phyloP scores from a whole-genome alignment of 2,888 invertebrate genomes.

The Mythimna impura region DNA sequence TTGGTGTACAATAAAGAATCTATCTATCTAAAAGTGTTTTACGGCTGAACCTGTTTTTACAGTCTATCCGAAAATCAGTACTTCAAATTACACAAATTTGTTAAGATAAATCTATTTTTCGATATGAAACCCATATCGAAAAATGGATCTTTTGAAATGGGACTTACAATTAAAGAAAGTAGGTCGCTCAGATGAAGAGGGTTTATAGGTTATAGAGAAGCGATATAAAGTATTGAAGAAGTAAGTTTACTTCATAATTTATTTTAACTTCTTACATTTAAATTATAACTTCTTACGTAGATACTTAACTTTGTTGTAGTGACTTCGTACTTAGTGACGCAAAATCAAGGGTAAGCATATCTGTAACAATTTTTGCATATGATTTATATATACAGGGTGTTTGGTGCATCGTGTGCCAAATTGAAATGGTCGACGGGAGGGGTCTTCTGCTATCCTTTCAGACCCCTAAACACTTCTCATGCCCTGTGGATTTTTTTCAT shows the following conservation, averaged over 20 bases:
- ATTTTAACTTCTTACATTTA: background rate
- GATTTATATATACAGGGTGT: too few species aligned
- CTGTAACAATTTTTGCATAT: background rate
- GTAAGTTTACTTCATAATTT: background rate
- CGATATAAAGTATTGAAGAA: background rate
- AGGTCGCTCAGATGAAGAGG: conserved; percentile 8
- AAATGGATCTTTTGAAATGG: background rate
- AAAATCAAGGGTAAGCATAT: background rate
- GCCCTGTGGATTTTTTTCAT: too few species aligned
- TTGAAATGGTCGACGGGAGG: too few species aligned
- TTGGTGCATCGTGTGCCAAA: too few species aligned
- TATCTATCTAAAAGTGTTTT: too few species aligned
- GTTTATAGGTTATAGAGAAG: background rate
- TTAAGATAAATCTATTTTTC: background rate
- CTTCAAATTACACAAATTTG: background rate
- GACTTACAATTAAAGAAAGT: conserved; percentile 1
- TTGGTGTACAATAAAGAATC: too few species aligned
- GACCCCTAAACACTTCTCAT: too few species aligned
- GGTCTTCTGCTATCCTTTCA: too few species aligned
- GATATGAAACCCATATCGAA: background rate
- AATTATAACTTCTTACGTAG: background rate
- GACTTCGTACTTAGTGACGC: background rate
- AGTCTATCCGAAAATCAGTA: background rate
- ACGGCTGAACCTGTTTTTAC: background rate
- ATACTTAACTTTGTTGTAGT: too few species aligned